Evolutionary conservation across 2,113 vertebrate genomes (phyloP), one percentile per base, ranked within the genome.

Genomic region (crab-eating macaque (Macaca fascicularis)): DNA sequence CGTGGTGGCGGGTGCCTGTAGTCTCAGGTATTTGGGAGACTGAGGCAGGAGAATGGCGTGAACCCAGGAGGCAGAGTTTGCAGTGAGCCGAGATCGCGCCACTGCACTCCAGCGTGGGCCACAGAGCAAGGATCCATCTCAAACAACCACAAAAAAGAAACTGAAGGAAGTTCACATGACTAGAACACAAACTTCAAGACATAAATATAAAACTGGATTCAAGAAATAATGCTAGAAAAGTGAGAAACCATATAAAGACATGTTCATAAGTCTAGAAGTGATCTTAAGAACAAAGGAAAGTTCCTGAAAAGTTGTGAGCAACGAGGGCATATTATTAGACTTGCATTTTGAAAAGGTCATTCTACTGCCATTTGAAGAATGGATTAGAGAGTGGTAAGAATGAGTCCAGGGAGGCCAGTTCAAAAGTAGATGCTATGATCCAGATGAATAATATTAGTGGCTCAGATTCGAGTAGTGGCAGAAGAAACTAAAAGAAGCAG

Each of bases 331-430:
- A 45, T 48, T 43, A 91, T 91, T 85, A 59, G 38, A 72, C 7
- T 89, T 92, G 55, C 12, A 82, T 95, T 89, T 93, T 74, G 43
- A 82, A 96, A 96, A 92, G 32, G 35, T 90, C 27, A 74, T 87
- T 67, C 27, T 79, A 22, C 17, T 59, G 5, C 17, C 45, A 5
- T 78, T 55, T 86, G 38, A 69, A 70, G 59, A 89, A 38, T 61
- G 32, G 59, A 76, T 85, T 64, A 27, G 67, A 75, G 25, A 92
- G 16, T 72, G 40, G 12, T 20, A 78, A 88, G 35, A 61, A 67
- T 43, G 10, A 6, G 43, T 57, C 11, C 10, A 22, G 45, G 69
- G 30, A 93, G 55, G 55, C 43, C 6, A 23, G 20, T 57, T 84
- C 40, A 43, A 91, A 82, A 85, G 55, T 19, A 84, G 38, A 50